Evolutionary conservation across 35 echinoderm and acorn worm genomes (phyloP), one percentile per base, ranked within the genome.

Genomic region (Ptychodera flava): DNA sequence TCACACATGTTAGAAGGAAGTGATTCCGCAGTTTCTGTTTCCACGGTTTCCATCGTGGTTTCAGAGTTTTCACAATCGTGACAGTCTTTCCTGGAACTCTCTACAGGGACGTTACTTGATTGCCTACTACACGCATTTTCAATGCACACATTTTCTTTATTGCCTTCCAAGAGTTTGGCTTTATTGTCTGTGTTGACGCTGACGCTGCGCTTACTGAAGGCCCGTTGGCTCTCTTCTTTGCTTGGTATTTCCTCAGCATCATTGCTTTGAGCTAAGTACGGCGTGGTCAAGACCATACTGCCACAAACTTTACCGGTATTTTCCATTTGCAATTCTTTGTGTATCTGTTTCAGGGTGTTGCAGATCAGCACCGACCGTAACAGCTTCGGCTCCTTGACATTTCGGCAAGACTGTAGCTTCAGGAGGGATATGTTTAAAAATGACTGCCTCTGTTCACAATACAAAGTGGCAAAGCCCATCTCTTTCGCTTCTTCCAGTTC

Each of bases 351-450:
- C 37, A 94, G 86, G 0, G 92, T 94, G 82, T 94, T 94, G 85
- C 92, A 90, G 33, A 94, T 94, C 64, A 94, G 85, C 85, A 94
- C 92, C 0, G 92, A 94, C 0, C 92, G 92, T 22, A 88, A 84
- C 76, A 94, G 76, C 31, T 81, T 86, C 15, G 92, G 92, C 78
- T 94, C 92, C 27, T 88, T 91, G 35, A 91, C 81, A n/a, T 86
- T 78, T 32, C 88, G 89, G 22, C 88, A 83, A 78, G 85, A 86
- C 78, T 90, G 85, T 0, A 94, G 89, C 81, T 94, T 94, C 36
- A 81, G 90, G 36, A 90, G 85, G 33, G 92, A 94, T 81, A 90
- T 86, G 77, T 94, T 94, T 77, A 94, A 85, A 37, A 94, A 88
- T 84, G 85, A 91, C 38, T 94, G 89, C 29, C 92, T 88, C 83